Percentiles rank a stretch among this genome's conserved stretches.
Conservation (phyloP, 2,888 invertebrate species). For the Cybosia mesomella region DNA sequence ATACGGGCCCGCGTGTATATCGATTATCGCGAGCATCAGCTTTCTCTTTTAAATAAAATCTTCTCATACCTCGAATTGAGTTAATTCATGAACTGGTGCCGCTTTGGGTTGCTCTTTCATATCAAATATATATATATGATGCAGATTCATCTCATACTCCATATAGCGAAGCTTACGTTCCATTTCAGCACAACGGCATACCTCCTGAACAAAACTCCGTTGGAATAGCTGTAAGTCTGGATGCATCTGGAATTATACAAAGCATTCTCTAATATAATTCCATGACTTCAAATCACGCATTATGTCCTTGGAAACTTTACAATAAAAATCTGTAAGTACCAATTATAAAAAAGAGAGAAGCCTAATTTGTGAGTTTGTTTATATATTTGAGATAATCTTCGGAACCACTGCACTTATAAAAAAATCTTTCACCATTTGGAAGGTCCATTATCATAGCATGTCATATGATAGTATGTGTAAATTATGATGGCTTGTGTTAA, state of each 20-base stretch:
- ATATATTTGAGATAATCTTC: too few relatives aligned
- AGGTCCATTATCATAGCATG: too few relatives aligned
- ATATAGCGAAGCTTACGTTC: slow-evolving; percentile 92
- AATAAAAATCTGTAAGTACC: background rate
- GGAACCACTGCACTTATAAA: too few relatives aligned
- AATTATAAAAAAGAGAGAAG: too few relatives aligned
- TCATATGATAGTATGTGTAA: too few relatives aligned
- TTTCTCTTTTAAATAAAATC: background rate
- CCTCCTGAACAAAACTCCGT: slow-evolving; percentile 93
- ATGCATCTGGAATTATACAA: slow-evolving; percentile 63
- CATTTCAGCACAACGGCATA: slow-evolving; percentile 95
- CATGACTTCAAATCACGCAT: background rate
- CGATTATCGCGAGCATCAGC: too few relatives aligned
- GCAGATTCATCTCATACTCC: slow-evolving; percentile 91
- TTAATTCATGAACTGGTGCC: slow-evolving; percentile 90
- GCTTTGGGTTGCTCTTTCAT: slow-evolving; percentile 88
- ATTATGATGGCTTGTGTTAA: too few relatives aligned
- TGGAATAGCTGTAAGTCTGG: slow-evolving; percentile 91
- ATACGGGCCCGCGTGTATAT: too few relatives aligned
- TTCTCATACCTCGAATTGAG: slow-evolving; percentile 90
- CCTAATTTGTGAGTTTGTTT: too few relatives aligned
- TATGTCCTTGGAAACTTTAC: background rate
- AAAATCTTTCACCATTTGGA: too few relatives aligned
- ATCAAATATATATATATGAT: slow-evolving; percentile 89
- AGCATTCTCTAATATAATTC: background rate